phyloP scores from a whole-genome alignment of 2,113 vertebrate species.

The Ictalurus punctatus region DNA sequence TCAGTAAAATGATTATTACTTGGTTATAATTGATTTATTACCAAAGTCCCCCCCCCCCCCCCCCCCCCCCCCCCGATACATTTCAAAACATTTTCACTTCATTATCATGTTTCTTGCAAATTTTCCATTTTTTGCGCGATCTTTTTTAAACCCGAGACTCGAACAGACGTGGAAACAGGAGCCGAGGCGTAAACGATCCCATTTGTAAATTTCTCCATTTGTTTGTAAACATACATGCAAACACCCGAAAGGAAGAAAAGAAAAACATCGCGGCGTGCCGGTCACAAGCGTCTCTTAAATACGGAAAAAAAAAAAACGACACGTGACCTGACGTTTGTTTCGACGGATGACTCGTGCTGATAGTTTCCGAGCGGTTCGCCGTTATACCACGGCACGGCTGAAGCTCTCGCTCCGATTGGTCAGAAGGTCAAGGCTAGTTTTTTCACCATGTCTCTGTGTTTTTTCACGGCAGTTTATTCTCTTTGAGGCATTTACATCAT shows the following conservation, averaged over 20 bases:
- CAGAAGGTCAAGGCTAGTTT: not conserved
- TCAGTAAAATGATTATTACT: not conserved
- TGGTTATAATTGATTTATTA: not conserved
- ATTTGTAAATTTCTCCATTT: not conserved
- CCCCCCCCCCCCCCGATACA: too few relatives aligned
- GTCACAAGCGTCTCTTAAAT: not conserved
- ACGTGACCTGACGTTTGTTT: not conserved
- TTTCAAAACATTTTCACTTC: not conserved
- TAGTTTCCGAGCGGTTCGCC: not conserved
- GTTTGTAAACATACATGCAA: conserved; percentile 7
- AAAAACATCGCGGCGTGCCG: not conserved
- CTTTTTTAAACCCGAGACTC: not conserved
- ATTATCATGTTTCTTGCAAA: not conserved
- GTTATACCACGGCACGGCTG: not conserved
- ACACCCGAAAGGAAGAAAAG: not conserved
- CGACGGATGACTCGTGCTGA: not conserved
- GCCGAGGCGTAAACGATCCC: not conserved
- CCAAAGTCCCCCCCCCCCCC: not conserved
- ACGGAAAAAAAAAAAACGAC: not conserved
- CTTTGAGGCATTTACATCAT: not conserved
- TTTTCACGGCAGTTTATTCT: not conserved
- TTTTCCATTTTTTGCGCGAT: too few relatives aligned
- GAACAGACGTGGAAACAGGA: not conserved
- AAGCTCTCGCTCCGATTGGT: not conserved
- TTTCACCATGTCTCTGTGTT: not conserved